Evolutionary conservation across 2,113 vertebrate genomes (phyloP).

Genomic region (Seriola dumerili): DNA sequence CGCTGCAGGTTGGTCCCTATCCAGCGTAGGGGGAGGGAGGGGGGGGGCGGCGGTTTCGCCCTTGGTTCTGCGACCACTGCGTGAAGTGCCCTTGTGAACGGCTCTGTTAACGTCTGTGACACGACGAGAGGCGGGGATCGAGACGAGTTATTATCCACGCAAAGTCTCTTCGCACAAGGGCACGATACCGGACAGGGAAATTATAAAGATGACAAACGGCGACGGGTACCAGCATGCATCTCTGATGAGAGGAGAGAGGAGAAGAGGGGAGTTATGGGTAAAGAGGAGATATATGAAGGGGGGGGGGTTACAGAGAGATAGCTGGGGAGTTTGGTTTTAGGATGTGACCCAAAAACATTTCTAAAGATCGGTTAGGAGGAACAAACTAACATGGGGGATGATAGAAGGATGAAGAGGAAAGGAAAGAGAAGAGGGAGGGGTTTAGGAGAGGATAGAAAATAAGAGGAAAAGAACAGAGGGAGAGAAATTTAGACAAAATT

Average conservation of each 20-base stretch:
- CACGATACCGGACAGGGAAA: slow-evolving; percentile 40
- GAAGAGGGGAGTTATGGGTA: slow-evolving; percentile 4
- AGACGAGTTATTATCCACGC: slow-evolving; percentile 61
- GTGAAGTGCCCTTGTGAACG: slow-evolving; percentile 15
- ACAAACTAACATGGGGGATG: neutral
- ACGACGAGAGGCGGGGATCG: slow-evolving; percentile 17
- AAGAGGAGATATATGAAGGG: slow-evolving; percentile 1
- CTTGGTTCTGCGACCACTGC: slow-evolving; percentile 24
- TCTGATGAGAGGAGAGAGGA: slow-evolving; percentile 48
- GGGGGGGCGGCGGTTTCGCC: slow-evolving; percentile 13
- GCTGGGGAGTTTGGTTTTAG: neutral
- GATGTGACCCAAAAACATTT: slow-evolving; percentile 15
- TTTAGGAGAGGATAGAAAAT: too few relatives aligned
- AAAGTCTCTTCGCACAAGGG: slow-evolving; percentile 68
- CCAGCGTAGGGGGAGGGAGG: slow-evolving; percentile 3
- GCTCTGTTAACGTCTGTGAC: slow-evolving; percentile 26
- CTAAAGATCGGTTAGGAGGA: neutral
- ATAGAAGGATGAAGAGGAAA: neutral
- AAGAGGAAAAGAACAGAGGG: too few relatives aligned
- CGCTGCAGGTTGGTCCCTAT: slow-evolving; percentile 39
- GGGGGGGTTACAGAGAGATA: neutral
- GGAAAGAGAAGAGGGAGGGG: too few relatives aligned
- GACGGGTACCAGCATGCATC: slow-evolving; percentile 51
- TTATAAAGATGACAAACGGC: slow-evolving; percentile 72
- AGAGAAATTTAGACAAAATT: too few relatives aligned